Base-by-base conservation (phyloP, 2,888 invertebrate species). In the Agonopterix subpropinquella region DNA sequence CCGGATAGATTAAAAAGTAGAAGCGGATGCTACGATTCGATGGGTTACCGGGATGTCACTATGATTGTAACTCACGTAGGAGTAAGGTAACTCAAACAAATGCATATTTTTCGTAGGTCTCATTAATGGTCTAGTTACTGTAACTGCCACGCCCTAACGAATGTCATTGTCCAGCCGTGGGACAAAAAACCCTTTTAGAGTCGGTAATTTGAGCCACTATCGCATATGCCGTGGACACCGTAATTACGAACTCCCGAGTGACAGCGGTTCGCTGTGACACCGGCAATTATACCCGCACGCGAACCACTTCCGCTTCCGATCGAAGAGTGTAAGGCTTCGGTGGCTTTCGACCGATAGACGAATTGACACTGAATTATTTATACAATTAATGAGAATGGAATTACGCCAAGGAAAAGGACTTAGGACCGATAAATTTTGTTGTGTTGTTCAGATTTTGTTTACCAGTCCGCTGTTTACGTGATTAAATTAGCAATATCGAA, bases 261-360 rank as follows among this genome's bases (percentile, higher is more conserved):
- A 61, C 65, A 64, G 58, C 54, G 62, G 60, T 50, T 53, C 58
- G 67, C 61, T 65, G 73, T 77, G 81, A 80, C 84, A 81, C 73
- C 73, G 73, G 64, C 80, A 74, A 84, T 84, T 82, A 80, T 59
- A 55, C 52, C 56, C 59, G 77, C 81, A 81, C 84, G 83, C 83
- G 80, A 77, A 70, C 72, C 74, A 67, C 74, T 82, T 82, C 83
- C 84, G 86, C 70, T 82, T 82, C 81, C 84, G 77, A 77, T 74
- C 70, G 67, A 70, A 70, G 65, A 71, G 59, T 70, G 61, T 78
- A 80, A 55, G 79, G 80, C 78, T 78, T 77, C 79, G 53, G 54
- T 53, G 45, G 48, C 47, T 51, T 58, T 59, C 60, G 56, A 60
- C 53, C 56, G 28, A 43, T 47, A 10, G 28, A 28, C 28, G 28